These are phyloP conservation scores for Cybosia mesomella DNA, from an alignment of 2,888 invertebrate genomes.

Conservation along the genomic window DNA sequence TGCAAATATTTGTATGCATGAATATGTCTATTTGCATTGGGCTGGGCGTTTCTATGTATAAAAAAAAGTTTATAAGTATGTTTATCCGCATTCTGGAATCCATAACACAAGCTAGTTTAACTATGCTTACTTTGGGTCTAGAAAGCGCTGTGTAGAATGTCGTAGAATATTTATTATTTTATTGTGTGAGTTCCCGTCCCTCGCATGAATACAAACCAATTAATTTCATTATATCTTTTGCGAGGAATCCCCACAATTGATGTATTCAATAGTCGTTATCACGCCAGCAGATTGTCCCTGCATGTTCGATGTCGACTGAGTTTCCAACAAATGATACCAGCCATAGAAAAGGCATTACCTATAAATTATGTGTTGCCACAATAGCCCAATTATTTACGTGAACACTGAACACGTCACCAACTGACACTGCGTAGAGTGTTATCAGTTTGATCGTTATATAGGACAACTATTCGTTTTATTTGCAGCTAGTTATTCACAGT, in stretches of 20 bases:
- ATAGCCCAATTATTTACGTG: neutral
- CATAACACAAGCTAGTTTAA: no score
- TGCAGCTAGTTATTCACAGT: neutral
- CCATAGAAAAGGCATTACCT: neutral
- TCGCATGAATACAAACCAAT: neutral
- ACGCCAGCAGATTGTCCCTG: neutral
- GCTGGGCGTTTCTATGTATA: no score
- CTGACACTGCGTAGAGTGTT: neutral
- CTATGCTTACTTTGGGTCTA: no score
- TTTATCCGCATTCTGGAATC: no score
- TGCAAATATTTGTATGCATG: no score
- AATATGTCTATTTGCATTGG: no score
- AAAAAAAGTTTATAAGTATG: no score
- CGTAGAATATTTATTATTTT: no score
- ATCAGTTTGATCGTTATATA: neutral
- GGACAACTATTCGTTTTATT: neutral
- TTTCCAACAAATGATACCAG: neutral
- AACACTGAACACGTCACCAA: neutral
- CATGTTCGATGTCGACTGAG: neutral
- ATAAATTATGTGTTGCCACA: neutral
- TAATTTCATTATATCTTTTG: neutral
- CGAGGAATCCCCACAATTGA: neutral
- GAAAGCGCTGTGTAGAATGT: no score
- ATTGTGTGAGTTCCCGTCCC: neutral
- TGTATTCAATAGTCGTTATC: conserved; percentile 1